phyloP scores from a whole-genome alignment of 37 sponge, comb jelly and placozoan genomes.

The Aplysina aerophoba region DNA sequence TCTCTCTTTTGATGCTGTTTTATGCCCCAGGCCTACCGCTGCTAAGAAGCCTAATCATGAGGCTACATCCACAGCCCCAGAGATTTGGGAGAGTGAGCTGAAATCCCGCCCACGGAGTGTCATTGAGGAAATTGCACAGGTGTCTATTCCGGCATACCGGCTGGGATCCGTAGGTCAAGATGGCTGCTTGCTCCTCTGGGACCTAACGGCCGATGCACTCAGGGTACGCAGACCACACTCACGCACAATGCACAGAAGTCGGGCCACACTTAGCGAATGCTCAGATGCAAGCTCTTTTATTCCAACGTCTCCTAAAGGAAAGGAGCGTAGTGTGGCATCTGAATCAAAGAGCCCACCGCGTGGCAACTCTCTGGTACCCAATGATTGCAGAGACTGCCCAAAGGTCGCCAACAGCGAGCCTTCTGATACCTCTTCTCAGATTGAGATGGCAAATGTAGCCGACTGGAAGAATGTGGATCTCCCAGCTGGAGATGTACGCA shows the following conservation, averaged over 20 bases:
- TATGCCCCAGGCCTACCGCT: slow-evolving; percentile 9
- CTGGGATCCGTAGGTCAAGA: slow-evolving; percentile 96
- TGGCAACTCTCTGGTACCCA: too few relatives aligned
- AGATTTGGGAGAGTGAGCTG: background rate
- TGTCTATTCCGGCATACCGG: slow-evolving; percentile 58
- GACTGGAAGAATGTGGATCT: too few relatives aligned
- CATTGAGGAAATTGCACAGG: background rate
- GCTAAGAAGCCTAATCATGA: background rate
- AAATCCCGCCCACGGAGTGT: slow-evolving; percentile 6
- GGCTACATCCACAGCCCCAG: background rate
- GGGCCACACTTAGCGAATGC: background rate
- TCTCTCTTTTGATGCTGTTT: slow-evolving; percentile 88
- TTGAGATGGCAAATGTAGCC: too few relatives aligned
- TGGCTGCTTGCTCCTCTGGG: slow-evolving; percentile 89
- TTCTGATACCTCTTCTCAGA: too few relatives aligned
- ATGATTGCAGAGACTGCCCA: too few relatives aligned
- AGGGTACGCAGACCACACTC: slow-evolving; percentile 41
- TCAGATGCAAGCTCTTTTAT: background rate
- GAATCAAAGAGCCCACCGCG: too few relatives aligned
- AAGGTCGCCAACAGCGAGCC: too few relatives aligned
- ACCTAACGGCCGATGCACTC: slow-evolving; percentile 80
- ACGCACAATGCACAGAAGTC: slow-evolving; percentile 8
- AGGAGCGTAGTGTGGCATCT: too few relatives aligned
- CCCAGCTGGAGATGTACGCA: too few relatives aligned
- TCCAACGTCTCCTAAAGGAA: background rate